Base-by-base conservation (phyloP, 2,888 invertebrate genomes). In the Icerya purchasi region DNA sequence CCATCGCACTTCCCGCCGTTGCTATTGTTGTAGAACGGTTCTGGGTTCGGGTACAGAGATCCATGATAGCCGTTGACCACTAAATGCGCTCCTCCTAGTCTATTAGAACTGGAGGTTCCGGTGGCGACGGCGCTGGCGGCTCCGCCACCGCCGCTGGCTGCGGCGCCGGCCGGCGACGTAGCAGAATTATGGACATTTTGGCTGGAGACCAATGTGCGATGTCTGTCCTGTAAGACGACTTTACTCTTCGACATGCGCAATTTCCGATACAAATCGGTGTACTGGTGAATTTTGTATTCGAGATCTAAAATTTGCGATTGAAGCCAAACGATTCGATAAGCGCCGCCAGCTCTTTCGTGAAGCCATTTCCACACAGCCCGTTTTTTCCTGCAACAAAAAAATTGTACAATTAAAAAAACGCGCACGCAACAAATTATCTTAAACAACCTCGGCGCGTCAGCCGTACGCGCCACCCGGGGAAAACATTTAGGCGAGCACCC, bases 21-120 rank as follows among this genome's bases (percentile, higher is more conserved):
- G 14, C 14, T 36, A 36, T 36, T 36, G 14, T 36, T 36, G 36
- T 8, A 36, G 14, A 36, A 36, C 36, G 14, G 5, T 36, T 36
- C 63, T 10, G 54, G 49, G 23, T 52, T 70, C 58, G 72, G 73
- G 0, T 83, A 82, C 61, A 84, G 70, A 1, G 76, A 74, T 2
- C 82, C 82, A 56, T 80, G 78, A 70, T 83, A 84, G 8, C 79
- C 84, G 61, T 79, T 81, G 1, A 79, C 19, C 22, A 59, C 53
- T 3, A 59, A 36, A 21, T 36, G 25, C 24, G 54, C 20, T 3
- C 53, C 53, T 8, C 19, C n/a, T 19, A n/a, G 18, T 21, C 53
- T 24, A 23, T 10, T 57, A 19, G 24, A 22, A 22, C 10, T 14
- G 56, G 22, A 22, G 22, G 5, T 14, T n/a, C n/a, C 2, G 52